Percentiles rank a stretch among this genome's conserved stretches.
These are phyloP conservation scores for Mylabris sibirica DNA, from an alignment of 2,888 invertebrate species.

Conservation along the genomic window DNA sequence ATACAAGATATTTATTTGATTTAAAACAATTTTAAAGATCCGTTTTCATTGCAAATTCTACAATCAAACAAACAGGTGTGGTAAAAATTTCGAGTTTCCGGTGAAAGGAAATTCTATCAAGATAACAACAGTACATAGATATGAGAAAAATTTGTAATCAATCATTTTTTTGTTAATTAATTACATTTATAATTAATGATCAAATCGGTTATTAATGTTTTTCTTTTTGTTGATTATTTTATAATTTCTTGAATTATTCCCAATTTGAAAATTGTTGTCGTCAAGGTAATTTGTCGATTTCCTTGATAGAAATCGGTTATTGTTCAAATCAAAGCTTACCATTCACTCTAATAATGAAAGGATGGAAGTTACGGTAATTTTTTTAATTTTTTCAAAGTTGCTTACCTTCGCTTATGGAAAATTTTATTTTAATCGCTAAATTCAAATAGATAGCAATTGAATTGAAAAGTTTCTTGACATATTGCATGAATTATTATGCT, in stretches of 20 bases:
- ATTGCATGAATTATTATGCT: conserved; percentile 6
- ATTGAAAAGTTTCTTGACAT: not conserved
- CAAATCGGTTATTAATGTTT: not conserved
- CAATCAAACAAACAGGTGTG: not conserved
- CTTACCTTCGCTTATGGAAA: conserved; percentile 8
- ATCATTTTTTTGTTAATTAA: not conserved
- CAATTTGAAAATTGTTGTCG: not conserved
- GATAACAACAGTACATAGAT: not conserved
- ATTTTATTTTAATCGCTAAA: not conserved
- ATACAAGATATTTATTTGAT: not conserved
- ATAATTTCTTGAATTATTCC: not conserved
- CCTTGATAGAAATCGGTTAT: not conserved
- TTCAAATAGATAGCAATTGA: not conserved
- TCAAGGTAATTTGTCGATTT: not conserved
- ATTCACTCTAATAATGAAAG: conserved; percentile 5
- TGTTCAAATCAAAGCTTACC: not conserved
- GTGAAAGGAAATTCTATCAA: not conserved
- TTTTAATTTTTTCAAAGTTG: not conserved
- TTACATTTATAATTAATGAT: not conserved
- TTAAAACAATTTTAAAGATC: not conserved
- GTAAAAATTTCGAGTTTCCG: conserved; percentile 8
- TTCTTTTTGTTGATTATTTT: not conserved
- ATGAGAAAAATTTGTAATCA: not conserved
- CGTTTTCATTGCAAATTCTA: not conserved
- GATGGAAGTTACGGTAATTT: not conserved